Base-by-base conservation (phyloP, 1,140 invertebrate genomes). In the Heliconius hermathena region DNA sequence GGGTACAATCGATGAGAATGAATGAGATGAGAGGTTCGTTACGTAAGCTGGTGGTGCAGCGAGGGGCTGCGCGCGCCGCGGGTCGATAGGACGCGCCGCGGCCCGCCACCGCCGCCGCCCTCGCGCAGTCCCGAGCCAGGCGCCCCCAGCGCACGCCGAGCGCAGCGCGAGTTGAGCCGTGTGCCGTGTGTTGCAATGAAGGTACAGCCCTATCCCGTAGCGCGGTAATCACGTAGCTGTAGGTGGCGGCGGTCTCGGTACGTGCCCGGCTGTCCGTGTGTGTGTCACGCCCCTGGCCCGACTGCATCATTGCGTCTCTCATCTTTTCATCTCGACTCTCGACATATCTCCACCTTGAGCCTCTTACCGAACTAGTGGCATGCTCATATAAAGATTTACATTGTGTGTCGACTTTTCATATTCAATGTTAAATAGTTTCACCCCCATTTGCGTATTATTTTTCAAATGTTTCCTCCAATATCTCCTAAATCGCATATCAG, bases 171-270 rank as follows among this genome's bases (percentile, higher is more conserved):
- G 57, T 73, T 33, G 33, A 74, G 36, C 77, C 74, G 52, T 57
- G 71, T 79, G 54, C 46, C 76, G 81, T 77, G 82, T 89, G 90
- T 93, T 93, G 92, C 91, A 84, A 94, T 94, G 92, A 93, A 94
- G 92, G 92, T 94, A 94, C 75, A 84, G 85, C 85, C 83, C 84
- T 81, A 84, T 79, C 84, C 87, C 85, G 86, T 93, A 93, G 90
- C 85, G 90, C 87, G 87, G 81, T 91, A 92, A 87, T 89, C 85
- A 81, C 81, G 84, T 90, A 90, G 89, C 86, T 82, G 86, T 93
- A 92, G 85, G 88, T 89, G 87, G 81, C 86, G 84, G 86, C 83
- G 84, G 83, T 77, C 87, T 84, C 89, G 89, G 89, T 91, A 91
- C 85, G 91, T 92, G 54, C 54, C 54, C 54, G 54, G 54, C 54